These are phyloP conservation scores for Astropecten irregularis DNA, from an alignment of 53 echinoderm and acorn worm genomes.

Conservation along the genomic window DNA sequence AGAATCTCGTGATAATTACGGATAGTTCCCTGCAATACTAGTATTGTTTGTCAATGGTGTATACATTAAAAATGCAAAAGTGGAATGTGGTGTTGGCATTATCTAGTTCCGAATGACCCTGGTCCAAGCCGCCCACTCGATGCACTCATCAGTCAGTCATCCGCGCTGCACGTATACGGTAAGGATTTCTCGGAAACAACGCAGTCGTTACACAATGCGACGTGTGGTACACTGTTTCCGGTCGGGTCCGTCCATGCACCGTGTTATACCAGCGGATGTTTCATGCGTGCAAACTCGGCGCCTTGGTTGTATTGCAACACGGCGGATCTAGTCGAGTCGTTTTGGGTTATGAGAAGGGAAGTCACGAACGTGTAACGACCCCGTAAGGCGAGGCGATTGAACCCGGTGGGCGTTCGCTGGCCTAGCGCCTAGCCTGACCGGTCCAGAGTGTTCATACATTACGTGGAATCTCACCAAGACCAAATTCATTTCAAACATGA, in stretches of 20 bases:
- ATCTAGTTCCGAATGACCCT: conserved; percentile 2
- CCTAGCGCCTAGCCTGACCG: neutral
- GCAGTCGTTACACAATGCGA: neutral
- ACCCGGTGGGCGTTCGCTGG: conserved; percentile 8
- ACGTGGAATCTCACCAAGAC: too few relatives aligned
- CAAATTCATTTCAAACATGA: too few relatives aligned
- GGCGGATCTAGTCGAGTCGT: too few relatives aligned
- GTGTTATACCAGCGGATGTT: conserved; percentile 13
- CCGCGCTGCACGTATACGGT: neutral
- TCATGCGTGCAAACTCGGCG: conserved; percentile 19
- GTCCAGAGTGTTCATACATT: too few relatives aligned
- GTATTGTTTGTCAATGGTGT: neutral
- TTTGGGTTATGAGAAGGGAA: too few relatives aligned
- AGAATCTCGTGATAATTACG: neutral
- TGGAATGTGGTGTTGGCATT: neutral
- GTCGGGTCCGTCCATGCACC: neutral
- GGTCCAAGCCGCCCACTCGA: conserved; percentile 4
- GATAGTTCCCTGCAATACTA: neutral
- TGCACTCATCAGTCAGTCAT: conserved; percentile 31
- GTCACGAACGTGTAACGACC: neutral
- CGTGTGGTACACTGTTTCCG: neutral
- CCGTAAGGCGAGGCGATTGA: conserved; percentile 15
- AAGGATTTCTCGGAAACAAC: conserved; percentile 21
- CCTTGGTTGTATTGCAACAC: too few relatives aligned
- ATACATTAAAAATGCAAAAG: neutral